phyloP scores from a whole-genome alignment of 2,797 vertebrate species.

The Peromyscus aztecus region DNA sequence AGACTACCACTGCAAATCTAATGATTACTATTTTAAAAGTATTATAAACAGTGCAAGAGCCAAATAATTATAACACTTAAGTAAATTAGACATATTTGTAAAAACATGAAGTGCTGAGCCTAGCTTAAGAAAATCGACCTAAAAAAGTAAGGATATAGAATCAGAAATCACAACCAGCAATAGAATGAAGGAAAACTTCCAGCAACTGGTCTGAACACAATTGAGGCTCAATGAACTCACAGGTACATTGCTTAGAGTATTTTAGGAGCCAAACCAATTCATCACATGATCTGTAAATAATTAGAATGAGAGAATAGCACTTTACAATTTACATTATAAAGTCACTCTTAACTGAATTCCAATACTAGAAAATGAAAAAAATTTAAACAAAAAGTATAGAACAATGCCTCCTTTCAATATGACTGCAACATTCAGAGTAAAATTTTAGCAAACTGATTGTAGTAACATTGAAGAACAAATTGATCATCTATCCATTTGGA shows the following conservation, averaged over 20 bases:
- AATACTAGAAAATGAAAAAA: not conserved
- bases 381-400: not conserved
- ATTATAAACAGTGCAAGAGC: not conserved
- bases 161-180: not conserved
- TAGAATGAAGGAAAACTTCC: not conserved
- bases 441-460: not conserved
- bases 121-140: not conserved
- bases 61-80: not conserved
- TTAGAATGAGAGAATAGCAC: not conserved
- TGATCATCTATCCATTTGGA: not conserved
- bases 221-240: not conserved
- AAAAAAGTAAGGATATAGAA: not conserved
- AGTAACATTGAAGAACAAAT: not conserved
- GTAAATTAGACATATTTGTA: not conserved
- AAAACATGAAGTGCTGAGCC: not conserved
- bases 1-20: not conserved
- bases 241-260: not conserved
- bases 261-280: not conserved
- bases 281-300: not conserved
- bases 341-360: not conserved
- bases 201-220: not conserved
- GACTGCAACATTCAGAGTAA: not conserved
- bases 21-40: not conserved
- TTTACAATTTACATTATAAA: not conserved
- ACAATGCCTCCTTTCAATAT: not conserved